Base-by-base conservation (phyloP, 2,797 vertebrate genomes). In the Arrhamphus sclerolepis region DNA sequence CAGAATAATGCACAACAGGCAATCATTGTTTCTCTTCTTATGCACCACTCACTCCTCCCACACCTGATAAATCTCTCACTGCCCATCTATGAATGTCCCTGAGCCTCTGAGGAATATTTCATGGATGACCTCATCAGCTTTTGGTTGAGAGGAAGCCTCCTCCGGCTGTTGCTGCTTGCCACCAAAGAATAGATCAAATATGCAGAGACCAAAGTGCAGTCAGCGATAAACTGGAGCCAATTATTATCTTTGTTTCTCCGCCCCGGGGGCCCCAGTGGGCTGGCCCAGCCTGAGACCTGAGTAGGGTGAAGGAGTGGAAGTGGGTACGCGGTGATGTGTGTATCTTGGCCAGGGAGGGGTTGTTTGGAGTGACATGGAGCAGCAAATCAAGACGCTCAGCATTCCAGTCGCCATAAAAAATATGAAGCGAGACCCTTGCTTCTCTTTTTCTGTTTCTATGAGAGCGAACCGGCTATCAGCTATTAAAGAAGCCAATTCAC, bases 161-260 rank as follows among this genome's bases (percentile, higher is more conserved):
- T 60, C 62, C 43, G 72, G 51, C 61, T 21, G 64, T 56, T 56
- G 70, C 65, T 50, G 62, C 58, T 61, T 40, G 66, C 75, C 72
- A 51, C 70, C 56, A 22, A 74, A 57, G 60, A 14, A 57, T 7
- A 66, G 75, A 81, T 77, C 77, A 83, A 81, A 70, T 66, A 39
- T 34, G 62, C 48, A 79, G 70, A 62, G 61, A 48, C 8, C 66
- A 67, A 75, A 59, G 63, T 19, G 57, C 75, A 70, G 69, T 58
- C 62, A 8, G 56, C 67, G 41, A 85, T 85, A 46, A 88, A 86
- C 85, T 60, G 40, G 42, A 77, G 85, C 79, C 86, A 85, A 79
- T 87, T 86, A 87, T 70, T 81, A 70, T 82, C 77, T 75, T 74
- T 80, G 70, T 83, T 63, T 77, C 48, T 66, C 53, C 0, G 22